Evolutionary conservation across 2,113 vertebrate species (phyloP).

Genomic region (Python bivittatus): DNA sequence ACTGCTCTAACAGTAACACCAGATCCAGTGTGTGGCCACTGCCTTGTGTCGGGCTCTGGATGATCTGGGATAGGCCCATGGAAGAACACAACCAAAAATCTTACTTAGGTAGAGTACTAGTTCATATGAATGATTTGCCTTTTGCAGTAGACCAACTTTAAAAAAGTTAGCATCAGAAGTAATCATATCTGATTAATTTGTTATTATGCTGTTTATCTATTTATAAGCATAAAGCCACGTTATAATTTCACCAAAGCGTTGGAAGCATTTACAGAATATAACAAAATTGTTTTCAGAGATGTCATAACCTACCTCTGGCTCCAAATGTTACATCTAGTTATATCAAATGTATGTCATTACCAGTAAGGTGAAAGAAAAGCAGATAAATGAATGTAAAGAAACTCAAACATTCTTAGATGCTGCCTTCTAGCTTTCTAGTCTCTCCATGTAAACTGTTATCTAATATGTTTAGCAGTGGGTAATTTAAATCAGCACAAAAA

Average conservation of each 20-base stretch:
- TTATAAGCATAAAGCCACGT: not conserved
- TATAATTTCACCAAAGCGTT: not conserved
- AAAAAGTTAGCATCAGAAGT: not conserved
- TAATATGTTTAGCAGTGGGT: accelerated
- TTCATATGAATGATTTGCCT: not conserved
- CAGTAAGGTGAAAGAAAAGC: not conserved
- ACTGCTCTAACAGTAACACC: too few species aligned
- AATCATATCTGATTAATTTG: not conserved
- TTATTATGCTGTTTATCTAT: not conserved
- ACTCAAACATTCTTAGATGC: not conserved
- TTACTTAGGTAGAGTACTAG: not conserved
- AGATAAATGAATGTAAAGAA: not conserved
- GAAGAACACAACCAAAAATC: not conserved
- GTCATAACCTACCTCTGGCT: not conserved
- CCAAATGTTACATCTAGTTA: not conserved
- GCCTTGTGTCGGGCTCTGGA: too few species aligned
- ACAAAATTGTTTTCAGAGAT: not conserved
- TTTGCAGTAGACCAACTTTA: not conserved
- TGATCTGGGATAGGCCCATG: not conserved
- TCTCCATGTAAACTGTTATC: not conserved
- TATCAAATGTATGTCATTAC: not conserved
- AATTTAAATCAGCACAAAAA: not conserved
- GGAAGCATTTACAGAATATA: not conserved
- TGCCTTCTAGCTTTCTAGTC: not conserved
- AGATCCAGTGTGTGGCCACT: too few species aligned